phyloP scores from a whole-genome alignment of 1,140 invertebrate species.

The Popillia japonica region DNA sequence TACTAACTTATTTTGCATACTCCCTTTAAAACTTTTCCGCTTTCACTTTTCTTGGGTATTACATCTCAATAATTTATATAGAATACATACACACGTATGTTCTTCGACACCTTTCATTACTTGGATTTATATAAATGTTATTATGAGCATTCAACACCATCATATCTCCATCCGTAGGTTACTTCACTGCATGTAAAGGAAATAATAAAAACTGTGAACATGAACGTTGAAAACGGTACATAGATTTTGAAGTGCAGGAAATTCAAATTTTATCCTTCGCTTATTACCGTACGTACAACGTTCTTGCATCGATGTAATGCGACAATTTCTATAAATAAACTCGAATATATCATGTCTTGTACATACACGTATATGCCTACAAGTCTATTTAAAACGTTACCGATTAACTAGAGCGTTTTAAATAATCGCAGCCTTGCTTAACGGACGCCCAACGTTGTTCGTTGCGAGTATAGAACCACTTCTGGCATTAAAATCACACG shows the following conservation, averaged over 20 bases:
- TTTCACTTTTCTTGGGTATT: too few relatives aligned
- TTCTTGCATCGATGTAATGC: conserved; percentile 4
- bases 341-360: background rate
- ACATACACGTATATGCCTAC: background rate
- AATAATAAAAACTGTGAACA: background rate
- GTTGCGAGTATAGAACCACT: conserved; percentile 14
- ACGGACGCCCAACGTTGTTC: background rate
- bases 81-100: too few relatives aligned
- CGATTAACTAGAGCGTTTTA: conserved; percentile 18
- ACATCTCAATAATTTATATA: too few relatives aligned
- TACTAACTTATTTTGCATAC: too few relatives aligned
- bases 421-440: conserved; percentile 1
- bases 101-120: too few relatives aligned
- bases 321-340: conserved; percentile 19
- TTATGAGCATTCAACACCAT: too few relatives aligned
- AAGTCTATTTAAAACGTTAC: conserved; percentile 5
- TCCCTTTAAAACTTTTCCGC: too few relatives aligned
- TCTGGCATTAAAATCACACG: conserved; percentile 14
- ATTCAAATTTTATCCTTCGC: background rate
- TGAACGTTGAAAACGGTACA: background rate
- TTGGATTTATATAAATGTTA: too few relatives aligned
- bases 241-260: background rate
- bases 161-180: too few relatives aligned
- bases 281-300: background rate
- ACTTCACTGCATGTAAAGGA: background rate